Conservation (phyloP, 1,140 invertebrate genomes). For the Aphis craccivora region DNA sequence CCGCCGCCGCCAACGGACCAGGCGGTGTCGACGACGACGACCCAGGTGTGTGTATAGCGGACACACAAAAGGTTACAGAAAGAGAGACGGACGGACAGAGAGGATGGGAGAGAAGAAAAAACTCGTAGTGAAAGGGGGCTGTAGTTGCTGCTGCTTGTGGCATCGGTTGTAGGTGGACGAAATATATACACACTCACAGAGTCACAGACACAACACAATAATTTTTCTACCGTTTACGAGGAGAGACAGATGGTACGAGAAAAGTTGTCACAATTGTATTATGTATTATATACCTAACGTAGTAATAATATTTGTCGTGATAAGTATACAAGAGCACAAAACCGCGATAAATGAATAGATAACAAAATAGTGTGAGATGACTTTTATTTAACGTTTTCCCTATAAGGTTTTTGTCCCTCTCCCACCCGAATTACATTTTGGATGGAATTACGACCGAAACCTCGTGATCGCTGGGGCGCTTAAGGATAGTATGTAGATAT, state of each 20-base stretch:
- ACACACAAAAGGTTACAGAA: conserved; percentile 50
- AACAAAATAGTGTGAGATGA: neutral
- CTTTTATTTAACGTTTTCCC: neutral
- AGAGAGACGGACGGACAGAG: neutral
- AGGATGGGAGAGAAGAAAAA: neutral
- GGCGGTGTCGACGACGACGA: neutral
- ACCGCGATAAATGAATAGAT: neutral
- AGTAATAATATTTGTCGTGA: neutral
- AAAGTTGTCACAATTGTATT: conserved; percentile 27
- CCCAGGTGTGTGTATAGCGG: conserved; percentile 44
- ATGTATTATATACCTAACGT: too few species aligned
- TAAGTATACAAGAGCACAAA: neutral
- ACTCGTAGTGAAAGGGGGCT: conserved; percentile 38
- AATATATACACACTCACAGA: neutral
- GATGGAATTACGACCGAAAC: neutral
- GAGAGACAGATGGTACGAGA: conserved; percentile 13
- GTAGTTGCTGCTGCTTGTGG: neutral
- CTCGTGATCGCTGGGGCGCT: neutral
- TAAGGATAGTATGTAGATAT: neutral
- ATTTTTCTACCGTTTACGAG: neutral
- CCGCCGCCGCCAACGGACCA: neutral
- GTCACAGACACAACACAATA: neutral
- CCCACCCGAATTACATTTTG: neutral
- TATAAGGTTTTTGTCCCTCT: neutral
- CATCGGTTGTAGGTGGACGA: conserved; percentile 52